Evolutionary conservation across 2,797 vertebrate species (phyloP), one percentile per base, ranked within the genome.

Genomic region (Paratrypauchen microcephalus): DNA sequence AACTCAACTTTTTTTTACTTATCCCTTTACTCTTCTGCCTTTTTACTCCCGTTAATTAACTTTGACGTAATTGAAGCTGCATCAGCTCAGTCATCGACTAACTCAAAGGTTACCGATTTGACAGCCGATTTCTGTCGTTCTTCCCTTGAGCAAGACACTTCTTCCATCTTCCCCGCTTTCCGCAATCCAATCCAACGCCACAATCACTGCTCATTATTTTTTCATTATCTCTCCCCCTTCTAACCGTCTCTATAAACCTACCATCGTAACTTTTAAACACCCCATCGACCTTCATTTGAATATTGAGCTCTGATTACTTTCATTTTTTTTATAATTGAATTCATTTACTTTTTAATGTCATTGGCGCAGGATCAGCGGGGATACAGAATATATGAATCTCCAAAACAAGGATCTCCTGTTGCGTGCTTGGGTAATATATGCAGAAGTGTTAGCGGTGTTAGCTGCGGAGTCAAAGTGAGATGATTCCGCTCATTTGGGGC

Each of bases 401-500:
- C 70, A 76, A 80, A 69, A 24, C 52, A 70, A 56, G 11, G 21
- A 47, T 39, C 62, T 80, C 23, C 41, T 59, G 45, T 39, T 52
- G 23, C 74, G 64, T 32, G 61, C 72, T 65, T 74, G 24, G 19
- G 41, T 36, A 75, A 73, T 73, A 77, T 56, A 80, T 62, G 72
- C 59, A 74, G 74, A 68, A 65, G 58, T 64, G 30, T 76, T 64
- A 69, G 59, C 62, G 23, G 26, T 67, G 41, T 54, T 81, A 75
- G 73, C 72, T 24, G 60, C 71, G 52, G 50, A 48, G 73, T 80
- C 65, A 73, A 65, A 65, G 64, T 63, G 67, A 15, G n/a, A 69
- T 76, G 70, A 78, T 81, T 83, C 75, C 68, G 73, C 75, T 80
- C 70, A 61, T 87, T 80, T 73, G 70, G 73, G 50, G 70, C 78